Percentiles rank a stretch among this genome's conserved stretches.
phyloP scores from a whole-genome alignment of 2,797 vertebrate genomes.

The Lindbergichthys nudifrons region DNA sequence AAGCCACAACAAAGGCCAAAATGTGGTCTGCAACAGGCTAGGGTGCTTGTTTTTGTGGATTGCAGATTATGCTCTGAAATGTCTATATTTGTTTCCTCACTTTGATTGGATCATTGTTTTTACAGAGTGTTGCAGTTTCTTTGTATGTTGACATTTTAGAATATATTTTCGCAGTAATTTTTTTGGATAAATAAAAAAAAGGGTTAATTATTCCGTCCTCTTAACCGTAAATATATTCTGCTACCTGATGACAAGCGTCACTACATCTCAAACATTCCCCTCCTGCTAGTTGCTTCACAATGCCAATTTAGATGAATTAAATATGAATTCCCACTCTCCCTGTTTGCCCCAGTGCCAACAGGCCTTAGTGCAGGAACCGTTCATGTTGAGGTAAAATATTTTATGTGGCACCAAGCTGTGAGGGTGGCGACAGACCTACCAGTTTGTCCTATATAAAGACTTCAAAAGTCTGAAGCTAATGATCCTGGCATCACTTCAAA shows the following conservation, averaged over 20 bases:
- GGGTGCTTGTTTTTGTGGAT: not conserved
- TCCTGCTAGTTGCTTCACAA: not conserved
- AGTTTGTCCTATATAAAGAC: conserved; percentile 79
- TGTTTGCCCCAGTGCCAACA: conserved; percentile 10
- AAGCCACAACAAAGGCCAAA: no score
- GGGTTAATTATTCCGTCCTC: not conserved
- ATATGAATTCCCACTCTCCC: not conserved
- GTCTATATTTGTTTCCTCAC: not conserved
- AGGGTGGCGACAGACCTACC: conserved; percentile 70
- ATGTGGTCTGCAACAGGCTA: no score
- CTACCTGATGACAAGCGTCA: not conserved
- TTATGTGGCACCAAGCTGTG: conserved; percentile 78
- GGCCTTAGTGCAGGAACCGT: conserved; percentile 25
- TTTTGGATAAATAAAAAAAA: not conserved
- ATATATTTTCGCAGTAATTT: not conserved
- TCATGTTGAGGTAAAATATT: conserved; percentile 60
- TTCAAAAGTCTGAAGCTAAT: conserved; percentile 87
- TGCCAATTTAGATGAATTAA: no score
- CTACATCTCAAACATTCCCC: not conserved
- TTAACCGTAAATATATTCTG: not conserved
- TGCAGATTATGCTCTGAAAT: not conserved
- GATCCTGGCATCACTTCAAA: conserved; percentile 90
- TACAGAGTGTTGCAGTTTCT: not conserved
- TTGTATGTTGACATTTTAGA: not conserved
- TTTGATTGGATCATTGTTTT: not conserved